Evolutionary conservation across 2,797 vertebrate species (phyloP), one percentile per base, ranked within the genome.

Genomic region (Sebastes trivittatus): DNA sequence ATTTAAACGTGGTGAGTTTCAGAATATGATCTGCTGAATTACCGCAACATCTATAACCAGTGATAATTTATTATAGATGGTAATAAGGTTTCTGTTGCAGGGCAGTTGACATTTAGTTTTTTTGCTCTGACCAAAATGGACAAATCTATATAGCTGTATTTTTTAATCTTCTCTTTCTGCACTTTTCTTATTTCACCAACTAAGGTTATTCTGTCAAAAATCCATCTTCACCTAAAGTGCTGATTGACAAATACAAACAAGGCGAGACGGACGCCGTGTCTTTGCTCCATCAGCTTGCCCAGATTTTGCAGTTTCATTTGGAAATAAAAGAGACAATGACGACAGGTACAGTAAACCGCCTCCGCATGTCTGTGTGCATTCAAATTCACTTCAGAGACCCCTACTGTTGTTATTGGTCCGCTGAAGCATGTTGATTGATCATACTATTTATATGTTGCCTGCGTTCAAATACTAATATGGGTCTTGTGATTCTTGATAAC

Each of bases 271-370:
- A 98, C 2, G 91, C 97, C 0, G 93, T 98, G 4, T 95, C 97
- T 27, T 93, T 97, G 27, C 93, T 99, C 36, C 88, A 98, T 89
- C 92, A 97, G 71, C 96, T 98, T 36, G 95, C 96, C 5, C 94
- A 95, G 29, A 89, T 92, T 76, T 85, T 96, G 22, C 84, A 92
- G 14, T 93, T 96, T 78, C 92, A 95, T 1, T 88, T 99, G 81
- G 96, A 98, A 66, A 70, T 99, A 5, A 99, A 97, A 85, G 98
- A 99, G 93, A 98, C 98, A 0, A 90, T 95, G 11, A 95, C 97
- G 9, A 72, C 94, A 84, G 94, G 96, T 96, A 62, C 56, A 10
- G 55, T 13, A 82, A 78, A 60, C 0, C 52, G n/a, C n/a, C 6
- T 3, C 2, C 20, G 5, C 20, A 65, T 42, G 1, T 30, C 8